Percentiles rank a stretch among this genome's conserved stretches.
These are phyloP conservation scores for Eupristina koningsbergeri DNA, from an alignment of 1,140 invertebrate species.

Conservation along the genomic window DNA sequence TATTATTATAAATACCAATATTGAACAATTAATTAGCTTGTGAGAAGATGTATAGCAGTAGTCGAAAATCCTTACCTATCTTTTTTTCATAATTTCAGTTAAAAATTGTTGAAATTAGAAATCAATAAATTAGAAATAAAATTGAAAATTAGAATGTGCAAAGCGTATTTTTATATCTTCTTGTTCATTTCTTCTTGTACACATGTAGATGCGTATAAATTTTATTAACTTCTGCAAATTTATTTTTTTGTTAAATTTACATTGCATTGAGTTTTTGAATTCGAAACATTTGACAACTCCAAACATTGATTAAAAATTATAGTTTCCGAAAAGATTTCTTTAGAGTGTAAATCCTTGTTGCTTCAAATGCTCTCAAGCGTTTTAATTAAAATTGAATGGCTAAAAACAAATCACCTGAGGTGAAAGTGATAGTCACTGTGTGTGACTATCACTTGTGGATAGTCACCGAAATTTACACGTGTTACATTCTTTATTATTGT, in stretches of 20 bases:
- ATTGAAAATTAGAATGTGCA: not conserved
- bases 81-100: not conserved
- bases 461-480: not conserved
- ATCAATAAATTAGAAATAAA: not conserved
- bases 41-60: too few species aligned
- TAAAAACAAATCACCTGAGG: too few species aligned
- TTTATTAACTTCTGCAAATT: not conserved
- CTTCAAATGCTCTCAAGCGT: not conserved
- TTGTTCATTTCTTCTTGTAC: not conserved
- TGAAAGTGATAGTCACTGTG: too few species aligned
- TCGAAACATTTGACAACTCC: not conserved
- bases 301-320: not conserved
- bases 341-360: not conserved
- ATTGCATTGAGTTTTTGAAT: not conserved
- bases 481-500: not conserved
- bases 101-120: not conserved
- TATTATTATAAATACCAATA: too few species aligned
- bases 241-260: too few species aligned
- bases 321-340: not conserved
- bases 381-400: slow-evolving; percentile 3
- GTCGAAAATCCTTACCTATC: too few species aligned
- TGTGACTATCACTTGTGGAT: too few species aligned
- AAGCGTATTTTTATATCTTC: not conserved
- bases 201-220: not conserved
- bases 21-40: too few species aligned